phyloP scores from a whole-genome alignment of 1,140 invertebrate genomes.

The Leptestheria dahalacensis region DNA sequence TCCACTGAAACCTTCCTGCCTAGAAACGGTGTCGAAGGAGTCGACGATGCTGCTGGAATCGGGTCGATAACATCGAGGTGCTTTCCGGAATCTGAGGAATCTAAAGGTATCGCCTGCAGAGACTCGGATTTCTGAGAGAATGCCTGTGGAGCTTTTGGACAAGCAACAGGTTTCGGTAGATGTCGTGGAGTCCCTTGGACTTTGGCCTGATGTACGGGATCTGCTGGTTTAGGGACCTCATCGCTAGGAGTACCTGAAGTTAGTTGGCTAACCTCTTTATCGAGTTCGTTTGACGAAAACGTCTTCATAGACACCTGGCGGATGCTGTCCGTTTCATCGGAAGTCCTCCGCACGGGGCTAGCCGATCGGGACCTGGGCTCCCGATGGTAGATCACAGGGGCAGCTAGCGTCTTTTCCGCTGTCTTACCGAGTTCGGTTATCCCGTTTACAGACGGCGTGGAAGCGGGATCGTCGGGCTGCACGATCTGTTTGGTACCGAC shows the following conservation, averaged over 20 bases:
- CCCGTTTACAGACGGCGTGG: constrained; percentile 31
- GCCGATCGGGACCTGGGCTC: constrained; percentile 8
- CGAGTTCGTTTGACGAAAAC: neutral
- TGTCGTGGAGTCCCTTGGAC: neutral
- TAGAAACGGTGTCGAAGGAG: constrained; percentile 1
- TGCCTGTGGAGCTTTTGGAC: constrained; percentile 2
- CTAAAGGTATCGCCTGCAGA: neutral
- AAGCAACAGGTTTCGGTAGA: constrained; percentile 1
- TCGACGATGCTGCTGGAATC: constrained; percentile 1
- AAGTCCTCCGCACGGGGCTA: neutral
- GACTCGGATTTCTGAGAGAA: neutral
- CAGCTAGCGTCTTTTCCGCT: constrained; percentile 28
- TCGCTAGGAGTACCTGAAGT: neutral
- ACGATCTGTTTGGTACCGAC: constrained; percentile 39
- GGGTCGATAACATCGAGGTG: neutral
- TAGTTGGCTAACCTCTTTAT: no score
- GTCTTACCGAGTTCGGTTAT: constrained; percentile 29
- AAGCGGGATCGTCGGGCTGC: constrained; percentile 40
- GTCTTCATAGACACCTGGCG: neutral
- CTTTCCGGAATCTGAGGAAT: neutral
- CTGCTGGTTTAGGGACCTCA: neutral
- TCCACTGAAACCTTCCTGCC: neutral
- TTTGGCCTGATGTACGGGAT: neutral
- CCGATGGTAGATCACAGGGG: neutral
- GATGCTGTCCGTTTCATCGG: neutral